Percentiles rank a stretch among this genome's conserved stretches.
These are phyloP conservation scores for Tichodroma muraria DNA, from an alignment of 2,113 vertebrate species.

Conservation along the genomic window DNA sequence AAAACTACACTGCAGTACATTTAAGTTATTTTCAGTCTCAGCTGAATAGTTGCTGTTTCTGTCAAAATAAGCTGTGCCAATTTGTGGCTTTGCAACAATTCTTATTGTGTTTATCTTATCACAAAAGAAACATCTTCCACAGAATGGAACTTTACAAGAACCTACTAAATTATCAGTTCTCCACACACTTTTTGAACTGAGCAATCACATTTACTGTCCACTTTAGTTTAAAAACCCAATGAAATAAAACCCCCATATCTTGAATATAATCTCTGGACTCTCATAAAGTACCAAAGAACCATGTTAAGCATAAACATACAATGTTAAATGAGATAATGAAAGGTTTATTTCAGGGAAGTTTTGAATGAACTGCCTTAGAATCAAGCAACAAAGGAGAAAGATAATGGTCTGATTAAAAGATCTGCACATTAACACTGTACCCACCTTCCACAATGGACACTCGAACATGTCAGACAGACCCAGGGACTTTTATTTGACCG, in stretches of 20 bases:
- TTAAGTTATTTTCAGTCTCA: not conserved
- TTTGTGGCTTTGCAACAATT: not conserved
- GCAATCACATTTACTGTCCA: not conserved
- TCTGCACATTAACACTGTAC: not conserved
- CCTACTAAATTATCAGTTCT: not conserved
- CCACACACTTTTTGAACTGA: not conserved
- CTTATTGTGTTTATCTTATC: not conserved
- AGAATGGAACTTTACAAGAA: not conserved
- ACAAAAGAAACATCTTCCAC: not conserved
- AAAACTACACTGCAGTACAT: not conserved
- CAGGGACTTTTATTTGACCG: slow-evolving; percentile 98
- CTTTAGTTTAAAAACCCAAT: not conserved
- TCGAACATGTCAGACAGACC: slow-evolving; percentile 94
- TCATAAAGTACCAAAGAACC: not conserved
- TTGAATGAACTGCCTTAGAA: not conserved
- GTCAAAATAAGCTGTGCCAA: not conserved
- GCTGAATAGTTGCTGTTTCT: not conserved
- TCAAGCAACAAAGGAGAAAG: not conserved
- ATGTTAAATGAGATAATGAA: not conserved
- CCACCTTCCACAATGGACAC: slow-evolving; percentile 96
- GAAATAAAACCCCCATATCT: not conserved
- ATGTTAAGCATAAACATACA: not conserved
- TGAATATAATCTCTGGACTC: not conserved
- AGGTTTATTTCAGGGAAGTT: not conserved
- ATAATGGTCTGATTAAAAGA: not conserved